These are phyloP conservation scores for Alosa sapidissima DNA, from an alignment of 2,797 vertebrate genomes.

Conservation along the genomic window DNA sequence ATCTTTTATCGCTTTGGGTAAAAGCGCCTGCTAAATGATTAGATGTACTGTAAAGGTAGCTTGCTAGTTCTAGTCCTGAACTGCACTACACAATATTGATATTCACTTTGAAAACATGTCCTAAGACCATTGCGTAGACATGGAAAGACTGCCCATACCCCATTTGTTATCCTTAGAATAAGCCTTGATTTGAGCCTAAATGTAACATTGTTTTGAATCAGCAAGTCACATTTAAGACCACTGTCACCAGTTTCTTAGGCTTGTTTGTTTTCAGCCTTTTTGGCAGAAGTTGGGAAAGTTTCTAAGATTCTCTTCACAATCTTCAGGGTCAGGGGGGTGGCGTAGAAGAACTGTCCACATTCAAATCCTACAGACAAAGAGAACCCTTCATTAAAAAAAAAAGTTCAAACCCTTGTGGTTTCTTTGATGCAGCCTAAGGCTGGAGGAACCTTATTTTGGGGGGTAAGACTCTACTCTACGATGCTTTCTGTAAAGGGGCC, in stretches of 20 bases:
- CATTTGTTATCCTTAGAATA: neutral
- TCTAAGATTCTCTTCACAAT: neutral
- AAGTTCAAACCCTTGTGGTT: neutral
- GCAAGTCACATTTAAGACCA: neutral
- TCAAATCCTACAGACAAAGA: neutral
- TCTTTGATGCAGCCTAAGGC: neutral
- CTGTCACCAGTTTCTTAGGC: neutral
- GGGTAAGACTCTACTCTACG: neutral
- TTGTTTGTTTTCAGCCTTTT: neutral
- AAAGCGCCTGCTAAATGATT: too few species aligned
- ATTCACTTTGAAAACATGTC: neutral
- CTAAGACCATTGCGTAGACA: neutral
- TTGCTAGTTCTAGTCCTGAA: neutral
- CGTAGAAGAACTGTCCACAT: neutral
- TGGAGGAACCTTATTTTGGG: neutral
- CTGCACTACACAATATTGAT: neutral
- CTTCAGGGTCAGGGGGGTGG: neutral
- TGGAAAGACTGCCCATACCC: neutral
- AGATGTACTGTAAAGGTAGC: neutral
- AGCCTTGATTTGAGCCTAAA: neutral
- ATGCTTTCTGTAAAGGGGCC: constrained; percentile 15
- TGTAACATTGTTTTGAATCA: neutral
- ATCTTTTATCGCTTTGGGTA: too few species aligned
- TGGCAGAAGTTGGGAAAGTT: neutral
- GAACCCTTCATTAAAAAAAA: neutral